Evolutionary conservation across 2,797 vertebrate genomes (phyloP), one percentile per base, ranked within the genome.

Genomic region (Carcharodon carcharias): DNA sequence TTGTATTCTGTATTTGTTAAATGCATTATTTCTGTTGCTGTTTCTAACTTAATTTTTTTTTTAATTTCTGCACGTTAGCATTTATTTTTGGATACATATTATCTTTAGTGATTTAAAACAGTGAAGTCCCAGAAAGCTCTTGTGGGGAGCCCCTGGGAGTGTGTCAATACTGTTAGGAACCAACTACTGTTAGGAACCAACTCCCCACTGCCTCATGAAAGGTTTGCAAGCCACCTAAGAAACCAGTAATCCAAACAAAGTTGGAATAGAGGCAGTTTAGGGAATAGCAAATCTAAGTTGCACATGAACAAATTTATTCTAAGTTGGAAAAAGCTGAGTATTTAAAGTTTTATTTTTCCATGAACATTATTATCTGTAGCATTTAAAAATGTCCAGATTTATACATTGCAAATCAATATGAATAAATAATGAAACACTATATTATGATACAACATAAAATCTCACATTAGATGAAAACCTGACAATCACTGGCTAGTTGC

Each of bases 331-430:
- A 93, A 58, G n/a, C 18, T 14, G 40, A 18, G 35, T 45, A 26
- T 93, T 93, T 93, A 40, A 93, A 54, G 40, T n/a, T 95, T 95
- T 95, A 95, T 77, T 93, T 92, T 67, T 56, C 65, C 50, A 50
- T 71, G 40, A 71, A 94, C n/a, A 93, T 67, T 67, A 67, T 4
- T 71, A 95, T 58, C 94, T 77, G 69, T 28, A 95, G n/a, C 65
- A 95, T 71, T 71, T 71, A 71, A 91, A 95, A 26, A 8, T 45
- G 21, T 95, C 65, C 63, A 50, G 94, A 77, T 95, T 95, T 73
- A 95, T 95, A 95, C 94, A 73, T 61, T 18, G 11, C 54, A 35
- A 92, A 58, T 73, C 69, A 56, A n/a, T 69, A 21, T 71, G 67
- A 95, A 95, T 95, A 77, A 95, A 95, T 95, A 95, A 21, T 77